These are phyloP conservation scores for Megaustenia siamemsis DNA, from an alignment of 2,888 invertebrate genomes.

Conservation along the genomic window DNA sequence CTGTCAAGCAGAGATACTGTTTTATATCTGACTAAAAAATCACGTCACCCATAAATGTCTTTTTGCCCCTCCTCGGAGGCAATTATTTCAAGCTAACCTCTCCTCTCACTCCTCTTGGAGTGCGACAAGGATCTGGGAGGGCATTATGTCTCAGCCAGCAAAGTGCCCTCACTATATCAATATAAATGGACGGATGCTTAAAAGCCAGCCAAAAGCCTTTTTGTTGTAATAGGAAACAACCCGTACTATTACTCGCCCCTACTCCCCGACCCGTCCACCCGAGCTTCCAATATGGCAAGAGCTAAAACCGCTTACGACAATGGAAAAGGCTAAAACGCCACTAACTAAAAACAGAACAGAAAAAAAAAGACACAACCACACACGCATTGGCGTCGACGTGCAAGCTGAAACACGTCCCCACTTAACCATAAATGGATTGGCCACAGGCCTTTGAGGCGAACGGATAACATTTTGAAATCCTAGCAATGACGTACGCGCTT, in stretches of 20 bases:
- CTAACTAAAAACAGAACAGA: neutral
- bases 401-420: constrained; percentile 41
- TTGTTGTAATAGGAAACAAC: constrained; percentile 44
- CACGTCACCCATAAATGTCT: neutral
- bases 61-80: neutral
- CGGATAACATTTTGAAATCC: constrained; percentile 40
- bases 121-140: neutral
- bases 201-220: constrained; percentile 53
- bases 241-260: neutral
- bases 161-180: constrained; percentile 43
- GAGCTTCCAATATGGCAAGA: constrained; percentile 18
- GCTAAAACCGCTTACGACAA: constrained; percentile 31
- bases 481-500: constrained; percentile 29
- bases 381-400: constrained; percentile 10
- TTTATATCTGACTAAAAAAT: neutral
- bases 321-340: constrained; percentile 32
- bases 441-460: constrained; percentile 21
- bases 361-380: neutral
- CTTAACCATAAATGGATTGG: constrained; percentile 46
- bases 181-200: constrained; percentile 45
- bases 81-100: neutral
- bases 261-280: constrained; percentile 8
- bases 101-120: neutral
- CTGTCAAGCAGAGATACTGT: no score
- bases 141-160: constrained; percentile 12